Conservation (phyloP, 2,888 invertebrate genomes). For the Creontiades dilutus region DNA sequence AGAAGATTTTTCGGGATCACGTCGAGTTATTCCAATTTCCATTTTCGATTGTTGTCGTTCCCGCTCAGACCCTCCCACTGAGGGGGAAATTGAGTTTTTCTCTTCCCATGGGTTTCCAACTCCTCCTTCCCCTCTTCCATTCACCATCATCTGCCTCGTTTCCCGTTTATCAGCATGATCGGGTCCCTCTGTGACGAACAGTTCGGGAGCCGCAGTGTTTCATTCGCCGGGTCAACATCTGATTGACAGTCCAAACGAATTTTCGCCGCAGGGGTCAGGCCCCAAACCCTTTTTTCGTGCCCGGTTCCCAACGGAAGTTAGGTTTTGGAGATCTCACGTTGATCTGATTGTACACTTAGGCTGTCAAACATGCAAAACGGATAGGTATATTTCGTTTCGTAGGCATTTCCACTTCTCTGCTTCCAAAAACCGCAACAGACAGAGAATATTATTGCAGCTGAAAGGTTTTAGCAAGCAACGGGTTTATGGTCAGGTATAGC, state of each 20-base stretch:
- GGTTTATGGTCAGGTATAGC: too few species aligned
- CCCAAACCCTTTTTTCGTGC: neutral
- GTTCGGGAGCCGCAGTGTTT: slow-evolving; percentile 46
- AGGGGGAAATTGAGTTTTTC: slow-evolving; percentile 70
- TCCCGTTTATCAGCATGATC: slow-evolving; percentile 51
- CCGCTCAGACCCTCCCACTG: slow-evolving; percentile 45
- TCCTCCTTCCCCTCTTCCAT: slow-evolving; percentile 17
- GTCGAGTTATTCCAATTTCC: slow-evolving; percentile 72
- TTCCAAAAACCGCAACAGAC: neutral
- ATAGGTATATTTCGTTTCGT: slow-evolving; percentile 17
- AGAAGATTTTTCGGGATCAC: slow-evolving; percentile 61
- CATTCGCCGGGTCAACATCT: slow-evolving; percentile 50
- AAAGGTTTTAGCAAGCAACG: too few species aligned
- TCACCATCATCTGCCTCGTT: neutral
- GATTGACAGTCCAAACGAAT: slow-evolving; percentile 48
- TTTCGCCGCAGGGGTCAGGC: slow-evolving; percentile 26
- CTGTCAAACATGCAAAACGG: slow-evolving; percentile 10
- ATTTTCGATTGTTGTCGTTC: slow-evolving; percentile 66
- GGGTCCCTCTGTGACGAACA: slow-evolving; percentile 29
- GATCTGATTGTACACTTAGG: slow-evolving; percentile 35
- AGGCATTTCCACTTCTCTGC: neutral
- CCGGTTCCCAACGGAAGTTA: neutral
- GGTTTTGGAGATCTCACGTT: neutral
- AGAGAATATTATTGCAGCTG: too few species aligned
- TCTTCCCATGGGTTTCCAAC: slow-evolving; percentile 41